A percentile compares a stretch with the other conserved stretches of the same genome.
Conservation (phyloP, 92 coral and sea anemone species). For the Porites lobata region DNA sequence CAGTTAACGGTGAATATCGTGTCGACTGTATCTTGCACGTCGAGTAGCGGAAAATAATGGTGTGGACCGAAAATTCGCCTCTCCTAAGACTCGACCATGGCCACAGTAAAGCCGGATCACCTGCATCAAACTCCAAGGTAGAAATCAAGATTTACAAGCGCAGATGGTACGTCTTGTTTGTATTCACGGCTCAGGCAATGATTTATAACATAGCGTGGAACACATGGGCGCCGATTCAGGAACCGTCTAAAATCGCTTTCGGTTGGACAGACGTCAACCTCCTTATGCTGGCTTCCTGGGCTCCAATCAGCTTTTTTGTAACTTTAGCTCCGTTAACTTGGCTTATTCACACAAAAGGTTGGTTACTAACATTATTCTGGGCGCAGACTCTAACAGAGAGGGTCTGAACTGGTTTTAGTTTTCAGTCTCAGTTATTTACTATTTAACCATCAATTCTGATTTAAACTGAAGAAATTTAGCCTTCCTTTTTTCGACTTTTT, state of each 20-base stretch:
- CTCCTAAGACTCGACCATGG: background rate
- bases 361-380: background rate
- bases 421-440: background rate
- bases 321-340: conserved; percentile 65
- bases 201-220: conserved; percentile 71
- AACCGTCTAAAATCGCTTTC: conserved; percentile 69
- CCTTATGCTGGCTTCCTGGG: conserved; percentile 54
- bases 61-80: background rate
- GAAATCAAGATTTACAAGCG: conserved; percentile 64
- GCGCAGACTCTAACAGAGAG: no score
- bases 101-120: background rate
- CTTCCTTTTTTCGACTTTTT: no score
- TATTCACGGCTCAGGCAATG: conserved; percentile 60
- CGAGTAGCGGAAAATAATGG: background rate
- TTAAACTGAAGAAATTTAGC: no score
- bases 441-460: no score
- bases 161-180: conserved; percentile 71
- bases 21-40: background rate
- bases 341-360: conserved; percentile 79
- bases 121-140: background rate
- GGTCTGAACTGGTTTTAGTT: no score
- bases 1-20: no score
- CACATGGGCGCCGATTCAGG: conserved; percentile 79
- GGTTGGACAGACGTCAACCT: conserved; percentile 77
- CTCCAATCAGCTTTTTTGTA: conserved; percentile 38